phyloP scores from a whole-genome alignment of 2,797 vertebrate species.

The Dipus sagitta region DNA sequence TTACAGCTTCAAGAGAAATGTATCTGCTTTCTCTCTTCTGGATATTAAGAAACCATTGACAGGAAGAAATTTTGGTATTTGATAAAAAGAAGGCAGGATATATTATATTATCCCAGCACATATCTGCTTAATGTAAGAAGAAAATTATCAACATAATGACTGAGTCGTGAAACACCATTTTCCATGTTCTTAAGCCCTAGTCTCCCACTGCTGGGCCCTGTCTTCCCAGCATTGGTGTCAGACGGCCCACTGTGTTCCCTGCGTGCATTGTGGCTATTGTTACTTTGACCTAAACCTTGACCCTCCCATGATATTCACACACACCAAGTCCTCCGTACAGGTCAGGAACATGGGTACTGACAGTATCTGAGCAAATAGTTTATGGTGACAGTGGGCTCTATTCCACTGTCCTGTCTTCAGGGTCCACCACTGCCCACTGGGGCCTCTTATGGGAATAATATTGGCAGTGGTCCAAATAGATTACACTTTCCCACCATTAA shows the following conservation, averaged over 20 bases:
- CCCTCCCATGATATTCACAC: background rate
- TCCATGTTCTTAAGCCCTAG: background rate
- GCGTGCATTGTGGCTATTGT: background rate
- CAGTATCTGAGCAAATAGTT: background rate
- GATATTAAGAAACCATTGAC: constrained; percentile 63
- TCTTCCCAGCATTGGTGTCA: background rate
- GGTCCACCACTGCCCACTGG: background rate
- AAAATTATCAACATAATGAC: background rate
- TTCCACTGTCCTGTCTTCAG: background rate
- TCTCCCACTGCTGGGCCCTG: background rate
- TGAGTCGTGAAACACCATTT: background rate
- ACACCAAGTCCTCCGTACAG: background rate
- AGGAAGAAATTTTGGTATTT: constrained; percentile 59
- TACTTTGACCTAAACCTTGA: constrained; percentile 19
- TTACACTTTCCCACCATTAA: background rate
- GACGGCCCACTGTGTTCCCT: background rate
- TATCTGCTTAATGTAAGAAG: background rate
- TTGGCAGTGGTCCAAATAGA: background rate
- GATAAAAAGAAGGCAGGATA: constrained; percentile 73
- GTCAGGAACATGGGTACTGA: background rate
- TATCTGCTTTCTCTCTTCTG: constrained; percentile 89
- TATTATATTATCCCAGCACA: constrained; percentile 43
- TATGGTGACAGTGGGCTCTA: background rate
- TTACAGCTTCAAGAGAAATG: constrained; percentile 86
- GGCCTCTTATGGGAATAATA: background rate